Evolutionary conservation across 1,140 invertebrate genomes (phyloP), one percentile per base, ranked within the genome.

Genomic region (Drosophila equinoxialis): DNA sequence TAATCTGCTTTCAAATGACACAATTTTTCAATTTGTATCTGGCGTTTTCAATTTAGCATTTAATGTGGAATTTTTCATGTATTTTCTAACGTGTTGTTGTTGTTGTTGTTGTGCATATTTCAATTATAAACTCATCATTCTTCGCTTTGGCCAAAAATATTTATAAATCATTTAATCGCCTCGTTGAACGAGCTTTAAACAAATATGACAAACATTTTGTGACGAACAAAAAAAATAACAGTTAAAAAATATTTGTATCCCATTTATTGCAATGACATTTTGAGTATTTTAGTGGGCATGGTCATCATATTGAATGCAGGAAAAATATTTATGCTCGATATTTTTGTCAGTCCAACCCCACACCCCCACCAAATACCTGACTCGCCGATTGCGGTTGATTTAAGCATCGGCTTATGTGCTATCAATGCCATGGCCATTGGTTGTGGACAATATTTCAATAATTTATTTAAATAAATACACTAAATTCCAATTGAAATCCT

Each of bases 81-180:
- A 30, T 58, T 58, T 37, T 59, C 17, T 39, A 20, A 13, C 45
- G 17, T 17, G 8, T 23, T 10, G 30, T 30, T 51, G 45, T 23
- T n/a, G n/a, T n/a, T 26, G 26, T 48, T 51, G 45, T 23, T 51
- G 8, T 17, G n/a, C 14, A n/a, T 39, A 4, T 11, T 20, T 39
- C 57, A 39, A 39, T 59, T 37, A 37, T 37, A 20, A 37, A 20
- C 55, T 58, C 55, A 58, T 58, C 55, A 14, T 8, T 30, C n/a
- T 58, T n/a, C 35, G 33, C 30, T 77, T 70, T 55, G 54, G 58
- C 51, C 35, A 64, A 76, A 75, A 75, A 77, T 68, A 61, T 77
- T 77, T 77, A 77, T 77, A 77, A 77, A 77, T 77, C 74, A 77
- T 77, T 77, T 77, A 77, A 76, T 42, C 74, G 39, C 66, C 33